phyloP scores from a whole-genome alignment of 2,888 invertebrate species.

The Gortyna flavago region DNA sequence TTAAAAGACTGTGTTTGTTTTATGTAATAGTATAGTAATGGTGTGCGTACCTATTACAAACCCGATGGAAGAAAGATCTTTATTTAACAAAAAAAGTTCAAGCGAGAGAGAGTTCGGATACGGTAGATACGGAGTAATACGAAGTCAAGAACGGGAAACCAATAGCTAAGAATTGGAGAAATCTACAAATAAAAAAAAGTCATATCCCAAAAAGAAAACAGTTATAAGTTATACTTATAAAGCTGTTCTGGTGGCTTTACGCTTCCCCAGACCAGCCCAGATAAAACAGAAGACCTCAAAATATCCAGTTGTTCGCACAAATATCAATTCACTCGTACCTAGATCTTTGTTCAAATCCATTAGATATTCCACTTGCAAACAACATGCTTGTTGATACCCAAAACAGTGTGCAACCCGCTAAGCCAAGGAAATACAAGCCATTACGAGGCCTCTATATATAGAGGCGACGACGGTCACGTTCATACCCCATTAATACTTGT shows the following conservation, averaged over 20 bases:
- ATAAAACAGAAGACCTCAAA: not conserved
- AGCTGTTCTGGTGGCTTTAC: not conserved
- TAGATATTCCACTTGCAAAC: conserved; percentile 47
- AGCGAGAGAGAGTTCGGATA: no score
- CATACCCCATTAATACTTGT: conserved; percentile 81
- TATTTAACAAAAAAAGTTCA: not conserved
- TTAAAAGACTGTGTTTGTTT: not conserved
- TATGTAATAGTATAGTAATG: not conserved
- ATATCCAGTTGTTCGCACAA: not conserved
- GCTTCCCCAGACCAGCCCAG: not conserved
- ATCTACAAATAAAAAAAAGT: not conserved
- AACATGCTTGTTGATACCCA: conserved; percentile 46
- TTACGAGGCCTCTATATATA: conserved; percentile 79
- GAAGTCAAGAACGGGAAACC: not conserved
- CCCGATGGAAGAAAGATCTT: not conserved
- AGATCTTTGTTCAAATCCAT: conserved; percentile 39
- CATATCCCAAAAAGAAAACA: not conserved
- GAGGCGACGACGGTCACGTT: conserved; percentile 80
- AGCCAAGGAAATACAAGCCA: conserved; percentile 79
- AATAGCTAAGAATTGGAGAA: not conserved
- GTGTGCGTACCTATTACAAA: not conserved
- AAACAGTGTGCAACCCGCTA: conserved; percentile 55
- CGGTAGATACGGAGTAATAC: not conserved
- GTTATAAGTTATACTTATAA: not conserved
- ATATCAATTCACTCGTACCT: conserved; percentile 9